A percentile compares a stretch with the other conserved stretches of the same genome.
phyloP scores from a whole-genome alignment of 2,797 vertebrate genomes.

The Tapirus indicus region DNA sequence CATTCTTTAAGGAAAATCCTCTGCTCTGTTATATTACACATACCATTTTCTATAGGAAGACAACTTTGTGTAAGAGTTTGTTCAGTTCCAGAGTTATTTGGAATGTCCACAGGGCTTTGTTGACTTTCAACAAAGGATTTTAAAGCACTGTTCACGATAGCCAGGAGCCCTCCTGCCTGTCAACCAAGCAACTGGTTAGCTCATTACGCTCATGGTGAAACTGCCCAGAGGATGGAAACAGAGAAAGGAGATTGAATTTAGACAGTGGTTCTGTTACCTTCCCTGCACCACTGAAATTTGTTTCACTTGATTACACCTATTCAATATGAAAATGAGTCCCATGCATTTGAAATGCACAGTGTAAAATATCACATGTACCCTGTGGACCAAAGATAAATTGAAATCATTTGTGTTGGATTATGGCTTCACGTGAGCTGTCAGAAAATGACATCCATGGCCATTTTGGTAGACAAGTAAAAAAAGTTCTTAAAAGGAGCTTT shows the following conservation, averaged over 20 bases:
- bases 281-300: neutral
- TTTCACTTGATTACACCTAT: slow-evolving; percentile 55
- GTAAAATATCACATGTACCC: slow-evolving; percentile 9
- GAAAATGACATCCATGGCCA: neutral
- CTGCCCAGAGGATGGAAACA: neutral
- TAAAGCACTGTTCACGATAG: neutral
- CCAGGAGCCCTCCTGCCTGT: neutral
- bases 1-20: slow-evolving; percentile 10
- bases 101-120: neutral
- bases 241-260: neutral
- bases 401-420: slow-evolving; percentile 55
- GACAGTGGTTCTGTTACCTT: neutral
- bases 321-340: slow-evolving; percentile 26
- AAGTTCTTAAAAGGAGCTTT: neutral
- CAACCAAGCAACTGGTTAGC: slow-evolving; percentile 5
- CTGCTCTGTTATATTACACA: neutral
- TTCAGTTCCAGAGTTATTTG: neutral
- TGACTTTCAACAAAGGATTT: slow-evolving; percentile 36
- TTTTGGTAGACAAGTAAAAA: neutral
- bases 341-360: neutral
- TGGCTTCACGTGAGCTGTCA: neutral
- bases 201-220: slow-evolving; percentile 9
- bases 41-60: neutral
- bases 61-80: neutral
- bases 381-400: neutral